Percentiles rank a stretch among this genome's conserved stretches.
These are phyloP conservation scores for Ceraclea dissimilis DNA, from an alignment of 2,888 invertebrate genomes.

Conservation along the genomic window DNA sequence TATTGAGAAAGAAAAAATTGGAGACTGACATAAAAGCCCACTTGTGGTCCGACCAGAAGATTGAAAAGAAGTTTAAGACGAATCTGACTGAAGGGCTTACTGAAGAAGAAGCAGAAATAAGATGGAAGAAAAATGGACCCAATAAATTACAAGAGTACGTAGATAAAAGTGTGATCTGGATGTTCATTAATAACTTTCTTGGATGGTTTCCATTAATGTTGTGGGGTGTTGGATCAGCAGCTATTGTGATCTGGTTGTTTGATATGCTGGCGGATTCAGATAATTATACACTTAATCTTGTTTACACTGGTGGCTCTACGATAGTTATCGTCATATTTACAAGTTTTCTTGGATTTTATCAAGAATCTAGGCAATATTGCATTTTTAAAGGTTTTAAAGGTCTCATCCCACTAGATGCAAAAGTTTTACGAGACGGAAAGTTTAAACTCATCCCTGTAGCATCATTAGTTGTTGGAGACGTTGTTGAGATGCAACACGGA, in stretches of 20 bases:
- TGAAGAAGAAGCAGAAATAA: slow-evolving; percentile 44
- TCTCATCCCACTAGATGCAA: slow-evolving; percentile 65
- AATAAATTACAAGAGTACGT: slow-evolving; percentile 54
- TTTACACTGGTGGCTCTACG: slow-evolving; percentile 41
- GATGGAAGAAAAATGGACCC: slow-evolving; percentile 49
- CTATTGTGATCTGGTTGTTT: slow-evolving; percentile 50
- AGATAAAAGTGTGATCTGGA: slow-evolving; percentile 54
- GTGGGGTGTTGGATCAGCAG: slow-evolving; percentile 59
- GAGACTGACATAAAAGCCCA: slow-evolving; percentile 42
- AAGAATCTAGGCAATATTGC: slow-evolving; percentile 59
- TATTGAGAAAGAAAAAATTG: neutral
- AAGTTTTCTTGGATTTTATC: slow-evolving; percentile 51
- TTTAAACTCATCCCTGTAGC: slow-evolving; percentile 52
- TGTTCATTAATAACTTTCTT: slow-evolving; percentile 59
- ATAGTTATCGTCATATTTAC: slow-evolving; percentile 40
- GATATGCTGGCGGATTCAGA: slow-evolving; percentile 27
- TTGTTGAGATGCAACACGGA: slow-evolving; percentile 73
- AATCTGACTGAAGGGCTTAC: slow-evolving; percentile 47
- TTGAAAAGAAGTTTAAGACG: slow-evolving; percentile 42
- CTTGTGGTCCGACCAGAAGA: slow-evolving; percentile 39
- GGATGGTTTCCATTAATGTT: slow-evolving; percentile 65
- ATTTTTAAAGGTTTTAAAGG: slow-evolving; percentile 83
- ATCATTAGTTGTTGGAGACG: slow-evolving; percentile 71
- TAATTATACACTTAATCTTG: slow-evolving; percentile 37
- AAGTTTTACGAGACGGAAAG: slow-evolving; percentile 60